Percentiles rank a stretch among this genome's conserved stretches.
These are phyloP conservation scores for Zaprionus bogoriensis DNA, from an alignment of 2,888 invertebrate genomes.

Conservation along the genomic window DNA sequence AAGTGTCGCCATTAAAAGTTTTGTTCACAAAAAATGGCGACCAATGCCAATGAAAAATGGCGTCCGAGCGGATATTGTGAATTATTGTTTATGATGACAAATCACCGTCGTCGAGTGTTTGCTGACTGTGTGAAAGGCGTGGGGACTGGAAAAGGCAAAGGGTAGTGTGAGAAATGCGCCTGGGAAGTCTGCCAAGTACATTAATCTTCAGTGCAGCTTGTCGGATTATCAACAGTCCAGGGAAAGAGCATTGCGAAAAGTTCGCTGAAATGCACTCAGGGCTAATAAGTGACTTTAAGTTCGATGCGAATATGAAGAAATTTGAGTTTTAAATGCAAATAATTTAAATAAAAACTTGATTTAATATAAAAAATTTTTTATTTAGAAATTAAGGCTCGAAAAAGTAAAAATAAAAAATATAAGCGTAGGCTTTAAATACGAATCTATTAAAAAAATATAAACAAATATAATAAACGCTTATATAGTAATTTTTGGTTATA, in stretches of 20 bases:
- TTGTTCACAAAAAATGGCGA: conserved; percentile 32
- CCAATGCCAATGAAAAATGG: neutral
- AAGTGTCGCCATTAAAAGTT: conserved; percentile 25
- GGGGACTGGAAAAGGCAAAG: neutral
- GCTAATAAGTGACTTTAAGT: neutral
- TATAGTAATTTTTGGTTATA: no score
- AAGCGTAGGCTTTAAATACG: no score
- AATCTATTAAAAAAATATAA: no score
- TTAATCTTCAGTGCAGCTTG: conserved; percentile 49
- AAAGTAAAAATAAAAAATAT: no score
- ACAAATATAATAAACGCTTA: no score
- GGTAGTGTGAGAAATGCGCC: neutral
- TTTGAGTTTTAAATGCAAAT: no score
- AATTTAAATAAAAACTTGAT: no score
- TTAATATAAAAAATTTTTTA: no score
- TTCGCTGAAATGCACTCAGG: neutral
- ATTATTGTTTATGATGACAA: conserved; percentile 65
- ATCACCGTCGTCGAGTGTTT: conserved; percentile 28
- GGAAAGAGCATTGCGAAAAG: neutral
- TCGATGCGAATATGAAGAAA: no score
- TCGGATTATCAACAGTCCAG: neutral
- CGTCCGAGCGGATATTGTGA: conserved; percentile 48
- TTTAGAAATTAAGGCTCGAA: no score
- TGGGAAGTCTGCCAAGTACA: conserved; percentile 14
- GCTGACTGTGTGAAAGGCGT: neutral